A percentile compares a stretch with the other conserved stretches of the same genome.
These are phyloP conservation scores for Lysandra coridon DNA, from an alignment of 2,888 invertebrate genomes.

Conservation along the genomic window DNA sequence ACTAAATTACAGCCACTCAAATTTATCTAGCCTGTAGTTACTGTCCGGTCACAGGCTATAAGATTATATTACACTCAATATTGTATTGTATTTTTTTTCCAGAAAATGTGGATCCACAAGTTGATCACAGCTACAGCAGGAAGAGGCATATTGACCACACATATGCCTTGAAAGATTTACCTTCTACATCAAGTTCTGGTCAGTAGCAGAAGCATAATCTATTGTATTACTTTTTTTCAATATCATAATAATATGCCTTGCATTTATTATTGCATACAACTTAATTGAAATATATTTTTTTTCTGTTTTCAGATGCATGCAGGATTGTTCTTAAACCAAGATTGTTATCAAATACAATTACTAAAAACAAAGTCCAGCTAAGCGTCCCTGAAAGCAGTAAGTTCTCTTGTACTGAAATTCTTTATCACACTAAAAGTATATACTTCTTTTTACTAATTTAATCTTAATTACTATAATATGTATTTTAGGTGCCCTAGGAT, in stretches of 20 bases:
- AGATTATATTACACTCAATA: not conserved
- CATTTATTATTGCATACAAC: not conserved
- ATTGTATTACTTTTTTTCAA: not conserved
- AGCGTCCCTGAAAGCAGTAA: not conserved
- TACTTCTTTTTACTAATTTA: not conserved
- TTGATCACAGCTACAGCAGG: not conserved
- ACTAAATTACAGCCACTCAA: too few species aligned
- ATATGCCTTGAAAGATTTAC: not conserved
- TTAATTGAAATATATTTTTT: not conserved
- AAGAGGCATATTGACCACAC: not conserved
- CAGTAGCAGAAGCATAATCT: not conserved
- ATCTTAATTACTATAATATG: not conserved
- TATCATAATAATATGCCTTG: not conserved
- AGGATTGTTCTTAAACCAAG: not conserved
- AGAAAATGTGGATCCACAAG: not conserved
- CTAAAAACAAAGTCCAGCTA: not conserved
- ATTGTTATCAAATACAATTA: not conserved
- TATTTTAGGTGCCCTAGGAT: too few species aligned
- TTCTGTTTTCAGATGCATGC: not conserved
- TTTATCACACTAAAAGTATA: not conserved
- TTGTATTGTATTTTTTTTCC: slow-evolving; percentile 1
- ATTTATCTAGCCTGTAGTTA: too few species aligned
- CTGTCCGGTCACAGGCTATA: too few species aligned
- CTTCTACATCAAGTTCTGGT: not conserved
- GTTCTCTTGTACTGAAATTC: not conserved